phyloP scores from a whole-genome alignment of 2,797 vertebrate species.

The Myioborus melanocephalus region DNA sequence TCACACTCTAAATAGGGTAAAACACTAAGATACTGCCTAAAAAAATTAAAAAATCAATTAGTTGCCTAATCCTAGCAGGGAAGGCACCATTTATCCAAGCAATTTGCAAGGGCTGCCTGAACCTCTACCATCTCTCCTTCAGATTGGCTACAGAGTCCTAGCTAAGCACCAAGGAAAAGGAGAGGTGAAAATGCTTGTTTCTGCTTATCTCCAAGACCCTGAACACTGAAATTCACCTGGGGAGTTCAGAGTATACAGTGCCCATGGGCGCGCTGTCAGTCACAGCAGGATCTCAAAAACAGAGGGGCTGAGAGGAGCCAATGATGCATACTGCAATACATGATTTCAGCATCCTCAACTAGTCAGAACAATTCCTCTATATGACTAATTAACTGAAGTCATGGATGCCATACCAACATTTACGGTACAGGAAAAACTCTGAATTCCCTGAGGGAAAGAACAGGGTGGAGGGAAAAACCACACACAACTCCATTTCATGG shows the following conservation, averaged over 20 bases:
- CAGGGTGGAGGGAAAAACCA: constrained; percentile 33
- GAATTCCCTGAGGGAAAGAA: constrained; percentile 54
- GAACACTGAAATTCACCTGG: background rate
- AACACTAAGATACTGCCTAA: background rate
- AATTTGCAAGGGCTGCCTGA: background rate
- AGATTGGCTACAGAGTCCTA: background rate
- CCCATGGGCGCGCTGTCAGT: background rate
- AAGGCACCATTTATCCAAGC: background rate
- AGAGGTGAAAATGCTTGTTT: background rate
- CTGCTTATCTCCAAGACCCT: background rate
- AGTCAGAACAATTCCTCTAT: constrained; percentile 57
- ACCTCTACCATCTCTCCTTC: background rate
- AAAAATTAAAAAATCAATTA: background rate
- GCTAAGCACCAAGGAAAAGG: background rate
- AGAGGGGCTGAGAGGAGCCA: background rate
- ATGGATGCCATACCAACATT: constrained; percentile 37
- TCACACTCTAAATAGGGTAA: background rate
- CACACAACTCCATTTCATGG: constrained; percentile 25
- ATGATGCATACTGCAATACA: background rate
- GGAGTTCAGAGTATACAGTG: background rate
- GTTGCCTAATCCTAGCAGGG: background rate
- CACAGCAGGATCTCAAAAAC: background rate
- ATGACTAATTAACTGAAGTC: constrained; percentile 60
- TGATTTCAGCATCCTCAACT: constrained; percentile 41
- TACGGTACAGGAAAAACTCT: constrained; percentile 29